Base-by-base conservation (phyloP, 2,113 vertebrate species). In the Chinchilla lanigera region DNA sequence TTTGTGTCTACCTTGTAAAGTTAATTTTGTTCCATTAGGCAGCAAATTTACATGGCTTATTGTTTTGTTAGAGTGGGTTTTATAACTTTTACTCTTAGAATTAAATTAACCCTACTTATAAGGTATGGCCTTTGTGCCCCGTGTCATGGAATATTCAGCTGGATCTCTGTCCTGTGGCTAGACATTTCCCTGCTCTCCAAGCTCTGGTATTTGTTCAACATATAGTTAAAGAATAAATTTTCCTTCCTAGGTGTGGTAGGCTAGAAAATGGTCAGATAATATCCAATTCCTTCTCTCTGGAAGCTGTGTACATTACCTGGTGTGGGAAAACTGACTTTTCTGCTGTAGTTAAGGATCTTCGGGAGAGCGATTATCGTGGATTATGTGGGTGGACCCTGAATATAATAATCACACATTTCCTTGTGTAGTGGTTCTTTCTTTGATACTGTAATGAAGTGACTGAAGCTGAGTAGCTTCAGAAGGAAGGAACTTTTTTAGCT, bases 11-110 rank as follows among this genome's bases (percentile, higher is more conserved):
- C 33, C 54, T 92, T 52, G 71, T 75, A 80, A 33, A 69, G 20
- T 88, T 91, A 50, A 41, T 85, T 91, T 91, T 89, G 26, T 93
- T 73, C 84, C 54, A 33, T 65, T 67, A 75, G 56, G 30, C 77
- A 84, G 4, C 77, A 56, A 61, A 73, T 81, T 52, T 71, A 44
- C 38, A 77, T 84, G 14, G 22, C 77, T 65, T 78, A 20, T 83
- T 92, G 7, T 81, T 63, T 73, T 80, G 13, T 84, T 28, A 65
- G 0, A n/a, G 22, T 81, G 8, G 19, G 28, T 86, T 94, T 73
- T 26, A 56, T 35, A 54, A 54, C 61, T 58, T 84, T 50, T 33
- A 14, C 65, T 54, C 24, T 22, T 44, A 52, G n/a, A 19, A 78
- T 26, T 67, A 50, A 69, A n/a, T 54, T 71, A n/a, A 30, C 0